Evolutionary conservation across 2,113 vertebrate species (phyloP).

Genomic region (Cyprinus carpio): DNA sequence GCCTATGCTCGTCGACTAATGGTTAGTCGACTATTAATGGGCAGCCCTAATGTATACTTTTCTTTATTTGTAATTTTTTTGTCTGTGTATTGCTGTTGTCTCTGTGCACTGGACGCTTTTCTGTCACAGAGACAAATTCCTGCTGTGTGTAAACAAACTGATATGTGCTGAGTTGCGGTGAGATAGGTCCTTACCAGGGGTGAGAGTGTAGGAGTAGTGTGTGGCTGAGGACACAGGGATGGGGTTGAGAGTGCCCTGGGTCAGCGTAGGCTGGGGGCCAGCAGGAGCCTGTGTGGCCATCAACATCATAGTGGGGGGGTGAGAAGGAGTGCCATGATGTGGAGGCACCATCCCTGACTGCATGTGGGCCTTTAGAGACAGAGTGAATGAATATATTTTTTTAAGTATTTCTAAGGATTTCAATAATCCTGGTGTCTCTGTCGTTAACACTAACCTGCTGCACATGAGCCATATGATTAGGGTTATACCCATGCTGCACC

Average conservation of each 20-base stretch:
- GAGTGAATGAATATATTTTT: not conserved
- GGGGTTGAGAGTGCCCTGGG: conserved; percentile 93
- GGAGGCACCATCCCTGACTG: conserved; percentile 96
- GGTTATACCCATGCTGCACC: conserved; percentile 94
- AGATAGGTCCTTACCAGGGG: conserved; percentile 66
- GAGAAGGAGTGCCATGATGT: conserved; percentile 86
- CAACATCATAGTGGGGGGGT: conserved; percentile 93
- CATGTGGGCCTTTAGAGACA: conserved; percentile 90
- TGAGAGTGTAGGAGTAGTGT: conserved; percentile 79
- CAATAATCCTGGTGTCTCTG: not conserved
- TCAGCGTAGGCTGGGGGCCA: conserved; percentile 89
- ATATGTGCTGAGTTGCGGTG: not conserved
- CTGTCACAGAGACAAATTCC: no score
- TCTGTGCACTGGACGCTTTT: no score
- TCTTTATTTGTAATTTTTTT: no score
- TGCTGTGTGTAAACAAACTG: no score
- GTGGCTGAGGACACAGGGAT: conserved; percentile 85
- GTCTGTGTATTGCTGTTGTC: no score
- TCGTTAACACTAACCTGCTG: conserved; percentile 84
- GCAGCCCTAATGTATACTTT: no score
- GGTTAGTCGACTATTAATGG: no score
- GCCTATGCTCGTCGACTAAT: no score
- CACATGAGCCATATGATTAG: conserved; percentile 94
- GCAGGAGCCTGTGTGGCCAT: conserved; percentile 95
- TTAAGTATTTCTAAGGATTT: not conserved